Percentiles rank a stretch among this genome's conserved stretches.
phyloP scores from a whole-genome alignment of 2,113 vertebrate species.

The Sminthopsis crassicaudata region DNA sequence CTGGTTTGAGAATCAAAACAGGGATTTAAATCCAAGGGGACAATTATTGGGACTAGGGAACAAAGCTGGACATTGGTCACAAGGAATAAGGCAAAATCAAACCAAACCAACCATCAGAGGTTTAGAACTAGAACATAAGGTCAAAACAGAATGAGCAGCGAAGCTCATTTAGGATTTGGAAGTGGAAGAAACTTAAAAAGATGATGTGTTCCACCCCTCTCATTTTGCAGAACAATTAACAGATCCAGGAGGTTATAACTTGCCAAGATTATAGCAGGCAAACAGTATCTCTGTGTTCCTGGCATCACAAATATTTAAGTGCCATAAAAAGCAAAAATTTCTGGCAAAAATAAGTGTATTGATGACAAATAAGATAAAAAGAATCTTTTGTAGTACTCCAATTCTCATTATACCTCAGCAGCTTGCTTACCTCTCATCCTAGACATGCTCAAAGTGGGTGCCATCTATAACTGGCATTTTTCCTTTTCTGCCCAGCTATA shows the following conservation, averaged over 20 bases:
- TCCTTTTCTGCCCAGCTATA: background rate
- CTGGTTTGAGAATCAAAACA: background rate
- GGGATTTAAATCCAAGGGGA: background rate
- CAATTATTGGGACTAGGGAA: background rate
- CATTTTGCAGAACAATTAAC: background rate
- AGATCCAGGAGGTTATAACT: background rate
- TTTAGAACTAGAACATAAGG: background rate
- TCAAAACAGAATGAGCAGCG: background rate
- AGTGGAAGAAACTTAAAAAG: background rate
- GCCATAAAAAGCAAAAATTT: background rate
- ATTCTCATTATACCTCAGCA: background rate
- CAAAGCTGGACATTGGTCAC: background rate
- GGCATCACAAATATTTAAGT: background rate
- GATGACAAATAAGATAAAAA: background rate
- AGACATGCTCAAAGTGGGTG: background rate
- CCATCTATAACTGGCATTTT: background rate
- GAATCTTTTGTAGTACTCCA: background rate
- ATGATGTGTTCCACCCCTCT: background rate
- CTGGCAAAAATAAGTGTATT: background rate
- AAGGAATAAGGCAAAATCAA: background rate
- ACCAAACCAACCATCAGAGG: too few species aligned
- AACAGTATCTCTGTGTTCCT: background rate
- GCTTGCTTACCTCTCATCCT: background rate
- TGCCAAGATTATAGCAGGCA: background rate
- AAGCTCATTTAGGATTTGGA: background rate